These are phyloP conservation scores for Achroia grisella DNA, from an alignment of 1,140 invertebrate species.

Conservation along the genomic window DNA sequence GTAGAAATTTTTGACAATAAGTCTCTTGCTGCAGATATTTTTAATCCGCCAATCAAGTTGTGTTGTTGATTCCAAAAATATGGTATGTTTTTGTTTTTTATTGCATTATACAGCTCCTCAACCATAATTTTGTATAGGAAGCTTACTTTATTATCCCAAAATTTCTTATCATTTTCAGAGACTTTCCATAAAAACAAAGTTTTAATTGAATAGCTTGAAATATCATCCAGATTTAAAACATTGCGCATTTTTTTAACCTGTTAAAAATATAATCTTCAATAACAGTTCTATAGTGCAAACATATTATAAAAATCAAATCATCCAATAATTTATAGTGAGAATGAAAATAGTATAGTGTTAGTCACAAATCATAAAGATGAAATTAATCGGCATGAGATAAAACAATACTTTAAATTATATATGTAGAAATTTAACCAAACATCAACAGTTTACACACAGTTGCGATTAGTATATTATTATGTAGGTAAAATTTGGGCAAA, in stretches of 20 bases:
- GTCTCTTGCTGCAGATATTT: conserved; percentile 20
- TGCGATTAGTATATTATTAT: too few relatives aligned
- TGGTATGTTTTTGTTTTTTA: conserved; percentile 45
- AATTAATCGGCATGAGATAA: too few relatives aligned
- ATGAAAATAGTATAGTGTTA: too few relatives aligned
- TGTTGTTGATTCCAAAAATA: conserved; percentile 67
- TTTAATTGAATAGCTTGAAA: conserved; percentile 74
- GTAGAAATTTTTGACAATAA: conserved; percentile 33
- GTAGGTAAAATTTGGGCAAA: too few relatives aligned
- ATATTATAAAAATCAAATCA: too few relatives aligned
- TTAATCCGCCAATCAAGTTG: conserved; percentile 51
- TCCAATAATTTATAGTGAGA: too few relatives aligned
- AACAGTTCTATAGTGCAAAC: too few relatives aligned
- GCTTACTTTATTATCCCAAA: conserved; percentile 57
- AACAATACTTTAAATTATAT: too few relatives aligned
- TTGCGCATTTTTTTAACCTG: conserved; percentile 69
- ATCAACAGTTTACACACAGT: too few relatives aligned
- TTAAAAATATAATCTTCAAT: too few relatives aligned
- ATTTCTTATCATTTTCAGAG: conserved; percentile 33
- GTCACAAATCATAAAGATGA: too few relatives aligned
- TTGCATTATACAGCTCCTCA: conserved; percentile 43
- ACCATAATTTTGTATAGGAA: conserved; percentile 61
- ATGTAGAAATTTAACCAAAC: too few relatives aligned
- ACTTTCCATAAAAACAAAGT: conserved; percentile 69
- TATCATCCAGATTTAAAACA: conserved; percentile 42